Evolutionary conservation across 2,888 invertebrate genomes (phyloP).

Genomic region (Drosophila mimetica): DNA sequence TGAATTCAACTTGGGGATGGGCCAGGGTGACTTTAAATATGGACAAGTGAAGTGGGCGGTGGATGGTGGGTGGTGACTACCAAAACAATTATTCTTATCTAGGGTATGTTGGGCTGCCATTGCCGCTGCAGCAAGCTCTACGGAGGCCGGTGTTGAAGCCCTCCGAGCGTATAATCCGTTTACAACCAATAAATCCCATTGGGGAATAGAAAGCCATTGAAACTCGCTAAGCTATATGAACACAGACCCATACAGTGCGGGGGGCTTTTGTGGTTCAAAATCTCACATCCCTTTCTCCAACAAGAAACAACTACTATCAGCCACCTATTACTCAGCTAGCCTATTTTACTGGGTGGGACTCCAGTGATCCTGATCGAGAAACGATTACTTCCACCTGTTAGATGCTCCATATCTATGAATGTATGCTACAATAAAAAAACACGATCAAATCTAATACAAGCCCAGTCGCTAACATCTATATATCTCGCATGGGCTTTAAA

Average conservation of each 20-base stretch:
- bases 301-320: background rate
- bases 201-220: slow-evolving; percentile 58
- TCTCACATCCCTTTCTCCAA: background rate
- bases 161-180: slow-evolving; percentile 59
- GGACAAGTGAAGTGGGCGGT: slow-evolving; percentile 10
- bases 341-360: no score
- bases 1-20: background rate
- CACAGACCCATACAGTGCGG: background rate
- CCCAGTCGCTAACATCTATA: no score
- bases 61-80: slow-evolving; percentile 15
- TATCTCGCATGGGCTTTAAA: no score
- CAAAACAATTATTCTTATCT: slow-evolving; percentile 22
- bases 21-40: slow-evolving; percentile 36
- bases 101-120: background rate
- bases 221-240: slow-evolving; percentile 47
- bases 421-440: no score
- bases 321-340: no score
- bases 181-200: slow-evolving; percentile 49
- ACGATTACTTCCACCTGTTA: no score
- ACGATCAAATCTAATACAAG: no score
- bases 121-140: slow-evolving; percentile 9
- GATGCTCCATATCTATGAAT: no score
- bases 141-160: background rate
- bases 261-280: background rate
- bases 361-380: no score